Conservation (phyloP, 2,113 vertebrate species). For the Callipepla californica region DNA sequence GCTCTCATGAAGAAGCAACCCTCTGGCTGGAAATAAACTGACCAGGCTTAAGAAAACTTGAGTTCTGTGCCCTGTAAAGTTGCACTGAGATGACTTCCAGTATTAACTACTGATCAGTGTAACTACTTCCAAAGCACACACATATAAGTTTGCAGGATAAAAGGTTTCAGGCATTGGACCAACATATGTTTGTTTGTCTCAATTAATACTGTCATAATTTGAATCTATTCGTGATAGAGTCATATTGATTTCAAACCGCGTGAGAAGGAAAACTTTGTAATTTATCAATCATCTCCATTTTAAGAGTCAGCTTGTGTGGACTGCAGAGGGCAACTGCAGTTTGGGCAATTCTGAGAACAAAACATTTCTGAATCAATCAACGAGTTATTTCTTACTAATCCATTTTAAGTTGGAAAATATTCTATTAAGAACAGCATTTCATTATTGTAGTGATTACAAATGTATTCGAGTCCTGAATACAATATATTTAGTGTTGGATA, state of each 20-base stretch:
- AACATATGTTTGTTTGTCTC: neutral
- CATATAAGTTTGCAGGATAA: neutral
- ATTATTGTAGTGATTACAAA: neutral
- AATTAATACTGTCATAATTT: neutral
- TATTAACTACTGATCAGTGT: neutral
- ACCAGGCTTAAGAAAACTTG: neutral
- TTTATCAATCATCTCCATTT: neutral
- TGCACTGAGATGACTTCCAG: neutral
- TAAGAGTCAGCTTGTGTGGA: neutral
- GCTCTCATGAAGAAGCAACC: neutral
- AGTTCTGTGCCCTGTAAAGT: neutral
- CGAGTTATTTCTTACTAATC: neutral
- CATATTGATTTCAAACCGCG: neutral
- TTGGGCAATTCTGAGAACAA: neutral
- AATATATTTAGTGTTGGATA: neutral
- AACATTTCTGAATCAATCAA: neutral
- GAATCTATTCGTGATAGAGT: neutral
- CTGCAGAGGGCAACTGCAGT: neutral
- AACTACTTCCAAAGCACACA: neutral
- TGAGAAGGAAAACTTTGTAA: neutral
- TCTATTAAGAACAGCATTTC: neutral
- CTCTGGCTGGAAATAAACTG: neutral
- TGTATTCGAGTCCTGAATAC: neutral
- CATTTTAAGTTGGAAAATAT: neutral
- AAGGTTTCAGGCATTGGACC: neutral